These are phyloP conservation scores for Dasypolia templi DNA, from an alignment of 2,888 invertebrate species.

Conservation along the genomic window DNA sequence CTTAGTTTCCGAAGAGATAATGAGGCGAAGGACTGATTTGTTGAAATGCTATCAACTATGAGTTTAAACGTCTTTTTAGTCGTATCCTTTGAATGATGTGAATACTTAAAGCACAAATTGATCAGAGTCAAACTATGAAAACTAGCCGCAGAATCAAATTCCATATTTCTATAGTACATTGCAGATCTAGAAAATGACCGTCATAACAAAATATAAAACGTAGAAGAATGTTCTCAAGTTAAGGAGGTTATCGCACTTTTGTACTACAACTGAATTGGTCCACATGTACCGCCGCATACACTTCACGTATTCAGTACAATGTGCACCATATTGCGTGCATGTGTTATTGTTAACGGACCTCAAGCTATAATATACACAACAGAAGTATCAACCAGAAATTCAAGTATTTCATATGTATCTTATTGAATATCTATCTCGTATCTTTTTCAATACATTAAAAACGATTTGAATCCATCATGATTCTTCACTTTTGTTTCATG, in stretches of 20 bases:
- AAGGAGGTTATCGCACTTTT: conserved; percentile 65
- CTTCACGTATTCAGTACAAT: conserved; percentile 41
- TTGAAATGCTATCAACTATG: conserved; percentile 30
- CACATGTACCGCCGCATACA: conserved; percentile 56
- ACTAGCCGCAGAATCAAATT: neutral
- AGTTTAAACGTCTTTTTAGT: neutral
- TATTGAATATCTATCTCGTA: no score
- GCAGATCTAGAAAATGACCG: neutral
- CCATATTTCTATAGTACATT: neutral
- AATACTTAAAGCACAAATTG: neutral
- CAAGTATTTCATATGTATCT: neutral
- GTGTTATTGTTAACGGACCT: conserved; percentile 60
- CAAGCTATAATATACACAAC: conserved; percentile 12
- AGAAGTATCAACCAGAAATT: conserved; percentile 38
- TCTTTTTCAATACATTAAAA: no score
- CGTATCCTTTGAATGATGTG: neutral
- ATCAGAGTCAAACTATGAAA: neutral
- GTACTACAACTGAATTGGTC: conserved; percentile 44
- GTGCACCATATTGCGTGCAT: conserved; percentile 63
- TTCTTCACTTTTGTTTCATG: neutral
- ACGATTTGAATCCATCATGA: neutral
- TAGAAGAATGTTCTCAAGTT: conserved; percentile 34
- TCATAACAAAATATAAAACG: conserved; percentile 19
- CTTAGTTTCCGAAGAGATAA: conserved; percentile 33
- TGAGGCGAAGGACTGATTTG: conserved; percentile 24